Base-by-base conservation (phyloP, 2,888 invertebrate species). In the Hemaris fuciformis region DNA sequence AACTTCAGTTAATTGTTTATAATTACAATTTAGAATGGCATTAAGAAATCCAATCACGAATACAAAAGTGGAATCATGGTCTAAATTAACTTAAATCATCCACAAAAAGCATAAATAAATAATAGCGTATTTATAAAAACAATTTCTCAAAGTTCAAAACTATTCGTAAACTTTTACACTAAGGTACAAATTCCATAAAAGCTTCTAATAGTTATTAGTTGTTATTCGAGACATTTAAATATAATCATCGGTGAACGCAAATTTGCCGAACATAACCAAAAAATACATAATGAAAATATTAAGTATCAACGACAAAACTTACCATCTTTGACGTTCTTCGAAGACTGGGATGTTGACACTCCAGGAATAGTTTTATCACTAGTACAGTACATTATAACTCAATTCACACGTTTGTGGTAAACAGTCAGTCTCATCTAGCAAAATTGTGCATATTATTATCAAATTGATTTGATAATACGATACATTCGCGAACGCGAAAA, bases 321-420 rank as follows among this genome's bases (percentile, higher is more conserved):
- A 95, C 95, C 95, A 93, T 95, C 95, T 94, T 95, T 95, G 93
- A 94, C 94, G 93, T 93, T 94, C 93, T 94, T 94, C 86, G 94
- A 89, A 91, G 93, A 94, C 92, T 94, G 95, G 84, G 94, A 95
- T 93, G 94, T 95, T 93, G 93, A 95, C 93, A 94, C 94, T 94
- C 94, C 95, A 93, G 94, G 94, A 91, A 94, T 94, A 89, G 94
- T 95, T 93, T 95, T 95, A 93, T 95, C 95, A 93, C 94, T 94
- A 87, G 95, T 95, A 94, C 95, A 95, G 90, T 95, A 95, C 95
- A 95, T 95, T 77, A 81, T 93, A 91, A 69, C 71, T 68, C 76
- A 75, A 73, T 84, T 73, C 76, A 81, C 81, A 77, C 77, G 64
- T 73, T 74, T 71, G 74, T 78, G 73, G 71, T 78, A 83, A 77